Evolutionary conservation across 2,113 vertebrate species (phyloP).

Genomic region (Hipposideros armiger): DNA sequence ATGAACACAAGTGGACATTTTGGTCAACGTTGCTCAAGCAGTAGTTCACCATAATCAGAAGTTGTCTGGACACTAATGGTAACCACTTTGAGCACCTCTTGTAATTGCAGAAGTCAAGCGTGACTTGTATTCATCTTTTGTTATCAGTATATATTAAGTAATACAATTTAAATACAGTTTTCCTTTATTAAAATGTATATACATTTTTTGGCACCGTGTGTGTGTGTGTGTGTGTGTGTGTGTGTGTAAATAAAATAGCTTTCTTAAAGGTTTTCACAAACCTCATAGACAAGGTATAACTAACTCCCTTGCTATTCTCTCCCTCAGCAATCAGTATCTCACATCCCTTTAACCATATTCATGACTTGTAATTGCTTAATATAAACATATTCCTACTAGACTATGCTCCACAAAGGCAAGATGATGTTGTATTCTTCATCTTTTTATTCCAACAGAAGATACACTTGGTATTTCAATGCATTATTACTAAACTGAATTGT

Average conservation of each 20-base stretch:
- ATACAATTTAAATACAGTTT: no score
- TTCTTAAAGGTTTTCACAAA: background rate
- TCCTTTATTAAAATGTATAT: no score
- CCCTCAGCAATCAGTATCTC: background rate
- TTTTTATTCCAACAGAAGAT: background rate
- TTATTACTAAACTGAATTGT: background rate
- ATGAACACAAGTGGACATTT: no score
- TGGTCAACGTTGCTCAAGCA: no score
- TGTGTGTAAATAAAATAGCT: background rate
- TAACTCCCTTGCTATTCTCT: background rate
- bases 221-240: no score
- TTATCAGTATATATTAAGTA: no score
- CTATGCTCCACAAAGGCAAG: background rate
- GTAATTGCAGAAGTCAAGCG: no score
- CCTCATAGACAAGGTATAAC: background rate
- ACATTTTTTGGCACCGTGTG: no score
- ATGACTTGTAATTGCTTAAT: background rate
- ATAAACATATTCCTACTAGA: background rate
- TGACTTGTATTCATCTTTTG: no score
- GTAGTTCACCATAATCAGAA: no score
- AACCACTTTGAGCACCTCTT: no score
- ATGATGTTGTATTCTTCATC: background rate
- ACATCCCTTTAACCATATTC: background rate
- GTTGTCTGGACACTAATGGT: no score
- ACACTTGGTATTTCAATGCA: background rate